Evolutionary conservation across 23 tunicate species (phyloP).

Genomic region (Styela clava): DNA sequence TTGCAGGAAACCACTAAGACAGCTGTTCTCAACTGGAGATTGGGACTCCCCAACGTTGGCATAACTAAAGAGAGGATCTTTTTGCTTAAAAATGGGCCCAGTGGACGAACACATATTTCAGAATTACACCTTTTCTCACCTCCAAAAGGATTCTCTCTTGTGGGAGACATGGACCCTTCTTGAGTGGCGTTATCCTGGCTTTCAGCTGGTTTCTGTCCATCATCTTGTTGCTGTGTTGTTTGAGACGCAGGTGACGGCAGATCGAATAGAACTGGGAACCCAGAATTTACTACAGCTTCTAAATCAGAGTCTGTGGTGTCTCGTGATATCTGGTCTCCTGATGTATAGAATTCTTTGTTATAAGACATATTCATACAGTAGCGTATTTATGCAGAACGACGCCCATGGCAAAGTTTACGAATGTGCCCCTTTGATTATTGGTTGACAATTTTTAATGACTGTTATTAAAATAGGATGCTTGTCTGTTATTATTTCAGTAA

Average conservation of each 20-base stretch:
- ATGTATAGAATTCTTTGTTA: neutral
- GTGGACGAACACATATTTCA: no score
- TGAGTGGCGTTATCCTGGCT: neutral
- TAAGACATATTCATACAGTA: neutral
- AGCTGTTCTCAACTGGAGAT: no score
- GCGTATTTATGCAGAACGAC: neutral
- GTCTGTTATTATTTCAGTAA: no score
- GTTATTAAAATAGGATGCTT: no score
- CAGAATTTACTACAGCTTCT: constrained; percentile 21
- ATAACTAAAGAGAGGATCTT: no score
- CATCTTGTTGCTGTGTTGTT: neutral
- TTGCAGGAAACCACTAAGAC: no score
- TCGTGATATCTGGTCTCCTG: neutral
- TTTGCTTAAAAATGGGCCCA: no score
- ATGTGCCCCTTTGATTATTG: no score
- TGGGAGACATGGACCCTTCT: neutral
- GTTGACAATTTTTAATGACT: no score
- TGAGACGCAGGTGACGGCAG: constrained; percentile 45
- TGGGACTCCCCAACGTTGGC: no score
- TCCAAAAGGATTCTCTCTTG: neutral
- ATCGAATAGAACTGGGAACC: constrained; percentile 54
- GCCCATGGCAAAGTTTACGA: no score
- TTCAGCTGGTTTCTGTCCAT: neutral
- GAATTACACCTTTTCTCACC: no score
- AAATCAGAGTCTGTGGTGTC: constrained; percentile 9